Percentiles rank a stretch among this genome's conserved stretches.
Evolutionary conservation across 2,888 invertebrate species (phyloP).

Genomic region (Dryocosmus kuriphilus): DNA sequence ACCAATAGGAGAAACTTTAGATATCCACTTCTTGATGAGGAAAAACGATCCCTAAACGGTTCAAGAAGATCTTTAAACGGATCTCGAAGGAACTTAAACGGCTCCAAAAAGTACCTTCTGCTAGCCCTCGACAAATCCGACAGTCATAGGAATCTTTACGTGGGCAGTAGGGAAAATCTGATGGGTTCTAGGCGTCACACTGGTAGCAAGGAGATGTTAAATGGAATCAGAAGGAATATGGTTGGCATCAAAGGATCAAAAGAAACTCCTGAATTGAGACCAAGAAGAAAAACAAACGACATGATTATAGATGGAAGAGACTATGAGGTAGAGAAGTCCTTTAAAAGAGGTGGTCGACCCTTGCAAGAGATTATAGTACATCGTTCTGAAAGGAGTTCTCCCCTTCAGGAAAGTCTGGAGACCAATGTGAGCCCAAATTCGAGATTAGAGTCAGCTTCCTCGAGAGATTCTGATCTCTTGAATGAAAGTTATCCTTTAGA

Average conservation of each 20-base stretch:
- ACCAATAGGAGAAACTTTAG: constrained; percentile 4
- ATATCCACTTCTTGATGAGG: constrained; percentile 57
- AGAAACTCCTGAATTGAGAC: constrained; percentile 76
- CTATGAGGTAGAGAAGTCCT: not conserved
- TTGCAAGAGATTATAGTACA: constrained; percentile 47
- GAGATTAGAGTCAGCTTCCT: constrained; percentile 19
- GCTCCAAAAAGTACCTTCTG: constrained; percentile 62
- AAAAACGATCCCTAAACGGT: constrained; percentile 62
- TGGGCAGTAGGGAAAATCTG: constrained; percentile 58
- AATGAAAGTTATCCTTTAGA: constrained; percentile 18
- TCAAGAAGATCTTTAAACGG: constrained; percentile 58
- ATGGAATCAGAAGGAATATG: constrained; percentile 77
- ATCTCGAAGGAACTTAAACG: constrained; percentile 54
- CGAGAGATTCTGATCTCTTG: constrained; percentile 26
- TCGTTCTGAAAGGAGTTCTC: constrained; percentile 22
- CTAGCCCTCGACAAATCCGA: constrained; percentile 61
- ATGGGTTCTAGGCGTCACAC: constrained; percentile 59
- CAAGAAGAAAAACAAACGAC: constrained; percentile 36
- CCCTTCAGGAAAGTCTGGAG: constrained; percentile 3
- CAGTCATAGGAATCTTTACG: constrained; percentile 53
- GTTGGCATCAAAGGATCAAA: constrained; percentile 77
- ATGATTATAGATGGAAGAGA: constrained; percentile 43
- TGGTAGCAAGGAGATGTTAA: constrained; percentile 71
- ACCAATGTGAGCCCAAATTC: not conserved
- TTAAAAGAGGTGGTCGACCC: constrained; percentile 18